Base-by-base conservation (phyloP, 2,113 vertebrate genomes). In the Aspiorhynchus laticeps region DNA sequence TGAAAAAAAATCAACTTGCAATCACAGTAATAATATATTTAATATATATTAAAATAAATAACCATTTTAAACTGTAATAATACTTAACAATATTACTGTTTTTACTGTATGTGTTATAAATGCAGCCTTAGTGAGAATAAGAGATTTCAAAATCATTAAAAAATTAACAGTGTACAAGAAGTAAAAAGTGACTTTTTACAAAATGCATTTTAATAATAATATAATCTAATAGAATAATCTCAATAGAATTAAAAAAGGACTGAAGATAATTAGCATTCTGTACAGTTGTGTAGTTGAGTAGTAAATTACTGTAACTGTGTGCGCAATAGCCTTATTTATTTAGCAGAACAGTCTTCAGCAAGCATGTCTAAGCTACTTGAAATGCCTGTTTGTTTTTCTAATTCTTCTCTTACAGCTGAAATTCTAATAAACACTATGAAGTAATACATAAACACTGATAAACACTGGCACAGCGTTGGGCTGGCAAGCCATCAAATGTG, bases 401-500 rank as follows among this genome's bases (percentile, higher is more conserved):
- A 76, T 76, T 48, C 41, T 76, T 26, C n/a, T 79, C 76, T n/a
- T 56, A 79, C 46, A 33, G 51, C 31, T 56, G 28, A 79, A 81
- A 46, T 69, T 28, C 4, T 24, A 69, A 31, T 69, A 51, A 69
- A 69, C n/a, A 69, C 56, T 79, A 36, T 53, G 51, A 56, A 26
- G 36, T 43, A 63, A 67, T 51, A 69, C 76, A 84, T 51, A 43
- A 79, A 75, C 59, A 75, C 15, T 38, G 67, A 71, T 9, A 33
- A 78, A 79, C 41, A 48, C 80, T 69, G 28, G 80, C 63, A 79
- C 33, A 77, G 24, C n/a, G 59, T 24, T 65, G 36, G 6, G 12
- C 43, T 53, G 10, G 88, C 33, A 80, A 67, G 73, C 82, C 26
- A 46, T 46, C 26, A 33, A 46, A 81, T 69, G 61, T 67, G n/a